phyloP scores from a whole-genome alignment of 2,113 vertebrate species.

The Caretta caretta region DNA sequence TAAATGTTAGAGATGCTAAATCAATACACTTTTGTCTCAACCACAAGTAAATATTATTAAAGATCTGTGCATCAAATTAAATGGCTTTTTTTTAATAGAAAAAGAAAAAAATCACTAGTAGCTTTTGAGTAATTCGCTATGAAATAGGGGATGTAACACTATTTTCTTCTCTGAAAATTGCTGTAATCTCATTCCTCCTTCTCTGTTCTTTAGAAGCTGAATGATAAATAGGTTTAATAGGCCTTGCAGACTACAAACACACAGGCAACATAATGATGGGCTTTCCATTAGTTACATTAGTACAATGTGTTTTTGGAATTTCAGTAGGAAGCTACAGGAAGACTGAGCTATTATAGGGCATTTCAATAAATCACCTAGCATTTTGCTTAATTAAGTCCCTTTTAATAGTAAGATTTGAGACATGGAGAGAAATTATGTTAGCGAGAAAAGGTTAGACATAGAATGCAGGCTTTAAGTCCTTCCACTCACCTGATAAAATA shows the following conservation, averaged over 20 bases:
- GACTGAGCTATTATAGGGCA: not conserved
- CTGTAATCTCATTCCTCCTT: not conserved
- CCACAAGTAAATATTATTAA: not conserved
- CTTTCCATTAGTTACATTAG: constrained; percentile 43
- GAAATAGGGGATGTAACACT: not conserved
- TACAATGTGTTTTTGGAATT: constrained; percentile 4
- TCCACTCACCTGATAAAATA: not conserved
- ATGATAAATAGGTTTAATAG: constrained; percentile 28
- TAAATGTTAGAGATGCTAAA: not conserved
- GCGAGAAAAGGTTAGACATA: not conserved
- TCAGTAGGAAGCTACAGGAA: not conserved
- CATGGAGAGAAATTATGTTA: not conserved
- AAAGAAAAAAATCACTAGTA: not conserved
- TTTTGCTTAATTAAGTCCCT: constrained; percentile 18
- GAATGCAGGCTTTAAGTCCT: not conserved
- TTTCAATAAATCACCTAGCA: constrained; percentile 28
- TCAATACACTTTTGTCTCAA: not conserved
- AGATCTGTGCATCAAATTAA: not conserved
- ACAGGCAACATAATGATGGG: constrained; percentile 12
- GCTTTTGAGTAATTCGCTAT: not conserved
- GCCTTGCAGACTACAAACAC: constrained; percentile 6
- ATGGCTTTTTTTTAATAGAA: not conserved
- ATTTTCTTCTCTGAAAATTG: not conserved
- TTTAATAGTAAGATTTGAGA: constrained; percentile 15
- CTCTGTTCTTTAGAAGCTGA: constrained; percentile 10